A percentile compares a stretch with the other conserved stretches of the same genome.
Evolutionary conservation across 2,888 invertebrate species (phyloP).

Genomic region (Tubulanus polymorphus): DNA sequence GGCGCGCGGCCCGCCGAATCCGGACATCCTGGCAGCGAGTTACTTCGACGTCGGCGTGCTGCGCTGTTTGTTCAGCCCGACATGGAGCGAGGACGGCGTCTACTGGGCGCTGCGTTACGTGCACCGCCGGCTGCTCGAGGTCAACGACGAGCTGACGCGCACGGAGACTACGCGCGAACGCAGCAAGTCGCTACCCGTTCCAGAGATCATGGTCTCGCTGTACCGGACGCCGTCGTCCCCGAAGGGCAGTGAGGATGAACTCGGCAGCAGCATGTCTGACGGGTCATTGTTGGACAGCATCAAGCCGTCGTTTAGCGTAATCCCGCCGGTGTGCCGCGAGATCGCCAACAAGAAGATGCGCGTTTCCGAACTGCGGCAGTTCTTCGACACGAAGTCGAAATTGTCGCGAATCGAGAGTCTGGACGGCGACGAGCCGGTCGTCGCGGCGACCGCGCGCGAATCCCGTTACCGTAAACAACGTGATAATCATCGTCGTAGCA

Average conservation of each 20-base stretch:
- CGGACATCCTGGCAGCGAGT: constrained; percentile 64
- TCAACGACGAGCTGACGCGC: constrained; percentile 75
- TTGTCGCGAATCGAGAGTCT: constrained; percentile 19
- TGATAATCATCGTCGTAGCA: background rate
- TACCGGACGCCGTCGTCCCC: constrained; percentile 4
- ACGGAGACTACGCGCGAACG: constrained; percentile 73
- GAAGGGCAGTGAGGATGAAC: background rate
- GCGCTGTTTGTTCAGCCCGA: constrained; percentile 88
- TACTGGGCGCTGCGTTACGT: constrained; percentile 81
- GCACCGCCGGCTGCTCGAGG: constrained; percentile 68
- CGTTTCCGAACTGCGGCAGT: constrained; percentile 85
- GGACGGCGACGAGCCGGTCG: constrained; percentile 67
- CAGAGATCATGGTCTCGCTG: constrained; percentile 29
- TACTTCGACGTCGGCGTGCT: constrained; percentile 95
- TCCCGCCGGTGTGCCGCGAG: constrained; percentile 2
- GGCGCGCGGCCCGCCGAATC: constrained; percentile 24
- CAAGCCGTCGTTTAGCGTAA: background rate
- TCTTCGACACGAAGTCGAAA: constrained; percentile 80
- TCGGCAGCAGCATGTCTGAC: background rate
- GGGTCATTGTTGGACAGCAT: background rate
- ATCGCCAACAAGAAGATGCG: constrained; percentile 63
- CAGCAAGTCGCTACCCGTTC: constrained; percentile 79
- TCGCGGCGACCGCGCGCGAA: too few species aligned
- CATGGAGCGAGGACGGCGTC: constrained; percentile 98
- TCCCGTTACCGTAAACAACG: background rate